These are phyloP conservation scores for Esox masquinongy DNA, from an alignment of 2,797 vertebrate genomes.

Conservation along the genomic window DNA sequence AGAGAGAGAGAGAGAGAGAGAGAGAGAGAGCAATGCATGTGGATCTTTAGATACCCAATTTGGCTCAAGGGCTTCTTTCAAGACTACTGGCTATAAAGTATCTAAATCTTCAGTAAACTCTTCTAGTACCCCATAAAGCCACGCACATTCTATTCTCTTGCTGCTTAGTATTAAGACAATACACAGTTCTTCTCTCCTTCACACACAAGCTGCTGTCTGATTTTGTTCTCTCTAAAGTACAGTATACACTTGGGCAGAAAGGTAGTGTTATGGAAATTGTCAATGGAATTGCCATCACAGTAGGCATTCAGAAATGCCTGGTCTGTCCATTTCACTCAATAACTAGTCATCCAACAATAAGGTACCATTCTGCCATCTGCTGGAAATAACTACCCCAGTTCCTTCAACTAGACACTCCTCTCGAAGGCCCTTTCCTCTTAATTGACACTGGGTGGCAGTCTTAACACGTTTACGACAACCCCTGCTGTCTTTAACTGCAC, in stretches of 20 bases:
- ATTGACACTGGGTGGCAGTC: conserved; percentile 41
- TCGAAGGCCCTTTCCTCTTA: neutral
- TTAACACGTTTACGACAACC: conserved; percentile 20
- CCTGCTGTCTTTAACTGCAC: neutral
- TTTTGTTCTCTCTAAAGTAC: neutral
- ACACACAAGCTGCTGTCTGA: neutral
- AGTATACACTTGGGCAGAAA: neutral
- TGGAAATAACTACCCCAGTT: conserved; percentile 26
- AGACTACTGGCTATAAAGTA: too few relatives aligned
- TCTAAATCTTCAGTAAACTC: too few relatives aligned
- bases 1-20: too few relatives aligned
- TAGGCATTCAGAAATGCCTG: neutral
- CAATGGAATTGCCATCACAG: too few relatives aligned
- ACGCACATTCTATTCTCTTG: neutral
- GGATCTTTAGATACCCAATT: too few relatives aligned
- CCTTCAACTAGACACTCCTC: neutral
- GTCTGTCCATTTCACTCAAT: neutral
- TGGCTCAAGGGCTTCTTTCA: too few relatives aligned
- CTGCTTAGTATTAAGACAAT: neutral
- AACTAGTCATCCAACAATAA: neutral
- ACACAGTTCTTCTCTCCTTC: neutral
- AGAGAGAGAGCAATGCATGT: too few relatives aligned
- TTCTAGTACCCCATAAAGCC: neutral
- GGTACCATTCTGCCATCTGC: conserved; percentile 53
- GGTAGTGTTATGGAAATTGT: too few relatives aligned